Conservation (phyloP, 2,113 vertebrate species). For the Elephas maximus region DNA sequence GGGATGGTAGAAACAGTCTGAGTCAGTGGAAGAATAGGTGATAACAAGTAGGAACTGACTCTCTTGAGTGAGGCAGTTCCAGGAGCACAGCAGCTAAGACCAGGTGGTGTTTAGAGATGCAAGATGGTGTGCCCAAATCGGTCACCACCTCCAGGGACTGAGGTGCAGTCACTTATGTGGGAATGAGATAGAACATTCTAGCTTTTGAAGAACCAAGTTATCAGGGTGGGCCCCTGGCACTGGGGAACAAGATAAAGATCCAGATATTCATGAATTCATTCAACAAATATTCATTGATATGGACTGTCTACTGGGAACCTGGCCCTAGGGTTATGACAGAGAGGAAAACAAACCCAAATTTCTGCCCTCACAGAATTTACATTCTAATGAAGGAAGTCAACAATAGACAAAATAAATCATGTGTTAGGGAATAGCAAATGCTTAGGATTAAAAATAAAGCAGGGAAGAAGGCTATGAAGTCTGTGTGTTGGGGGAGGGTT, state of each 20-base stretch:
- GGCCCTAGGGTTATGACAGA: neutral
- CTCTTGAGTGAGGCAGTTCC: neutral
- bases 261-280: neutral
- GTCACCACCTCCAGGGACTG: neutral
- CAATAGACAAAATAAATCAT: neutral
- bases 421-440: neutral
- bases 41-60: neutral
- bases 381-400: neutral
- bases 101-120: neutral
- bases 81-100: neutral
- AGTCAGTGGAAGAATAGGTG: slow-evolving; percentile 57
- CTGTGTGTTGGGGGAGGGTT: neutral
- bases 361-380: neutral
- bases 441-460: neutral
- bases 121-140: neutral
- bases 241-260: neutral
- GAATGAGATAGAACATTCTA: rapidly evolving
- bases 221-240: neutral
- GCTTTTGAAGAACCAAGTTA: neutral
- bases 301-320: neutral
- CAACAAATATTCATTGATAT: neutral
- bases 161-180: neutral
- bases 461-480: neutral
- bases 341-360: neutral
- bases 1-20: neutral